Evolutionary conservation across 2,113 vertebrate genomes (phyloP).

Genomic region (Hucho hucho): DNA sequence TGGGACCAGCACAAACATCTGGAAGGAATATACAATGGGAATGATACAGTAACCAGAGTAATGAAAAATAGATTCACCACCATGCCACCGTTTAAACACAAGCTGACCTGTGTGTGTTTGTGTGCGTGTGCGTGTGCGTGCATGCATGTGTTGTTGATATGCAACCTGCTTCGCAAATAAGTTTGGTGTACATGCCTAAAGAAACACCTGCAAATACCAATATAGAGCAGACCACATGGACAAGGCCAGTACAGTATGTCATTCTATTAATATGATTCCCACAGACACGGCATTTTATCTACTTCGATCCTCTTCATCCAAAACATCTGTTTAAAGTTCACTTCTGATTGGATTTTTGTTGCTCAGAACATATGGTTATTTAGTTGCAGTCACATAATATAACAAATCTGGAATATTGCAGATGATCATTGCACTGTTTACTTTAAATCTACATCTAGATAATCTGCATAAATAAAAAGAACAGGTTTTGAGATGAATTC

Average conservation of each 20-base stretch:
- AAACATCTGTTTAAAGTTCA: slow-evolving; percentile 42
- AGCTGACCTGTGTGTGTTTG: slow-evolving; percentile 49
- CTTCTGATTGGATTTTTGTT: slow-evolving; percentile 23
- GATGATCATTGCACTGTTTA: too few relatives aligned
- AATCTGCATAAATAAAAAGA: too few relatives aligned
- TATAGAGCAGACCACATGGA: background rate
- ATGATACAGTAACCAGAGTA: slow-evolving; percentile 62
- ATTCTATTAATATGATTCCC: background rate
- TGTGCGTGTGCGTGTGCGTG: too few relatives aligned
- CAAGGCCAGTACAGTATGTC: background rate
- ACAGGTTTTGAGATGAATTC: too few relatives aligned
- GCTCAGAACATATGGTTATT: background rate
- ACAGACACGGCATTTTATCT: slow-evolving; percentile 20
- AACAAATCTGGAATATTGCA: background rate
- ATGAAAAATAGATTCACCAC: slow-evolving; percentile 72
- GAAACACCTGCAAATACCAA: background rate
- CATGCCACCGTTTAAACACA: slow-evolving; percentile 59
- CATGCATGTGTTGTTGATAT: too few relatives aligned
- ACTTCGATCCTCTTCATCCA: slow-evolving; percentile 3
- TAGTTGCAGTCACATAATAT: background rate
- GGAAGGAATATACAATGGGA: slow-evolving; percentile 68
- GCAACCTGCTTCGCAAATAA: background rate
- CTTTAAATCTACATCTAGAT: too few relatives aligned
- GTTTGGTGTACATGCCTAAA: background rate
- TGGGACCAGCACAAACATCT: slow-evolving; percentile 71